These are phyloP conservation scores for Rhopalosiphum padi DNA, from an alignment of 1,140 invertebrate species.

Conservation along the genomic window DNA sequence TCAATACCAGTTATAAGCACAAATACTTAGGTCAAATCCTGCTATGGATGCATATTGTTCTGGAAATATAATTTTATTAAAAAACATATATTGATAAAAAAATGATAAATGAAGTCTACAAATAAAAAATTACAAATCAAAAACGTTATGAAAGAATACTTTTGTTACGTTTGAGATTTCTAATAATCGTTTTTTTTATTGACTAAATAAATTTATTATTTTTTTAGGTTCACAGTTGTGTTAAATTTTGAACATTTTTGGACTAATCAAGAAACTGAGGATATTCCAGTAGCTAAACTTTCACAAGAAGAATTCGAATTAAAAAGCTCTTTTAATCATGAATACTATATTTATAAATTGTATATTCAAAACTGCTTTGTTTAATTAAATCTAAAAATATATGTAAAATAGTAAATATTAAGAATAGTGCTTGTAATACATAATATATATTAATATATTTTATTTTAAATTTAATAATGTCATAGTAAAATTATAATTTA, in stretches of 20 bases:
- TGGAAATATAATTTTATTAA: neutral
- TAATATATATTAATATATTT: neutral
- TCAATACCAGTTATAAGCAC: too few species aligned
- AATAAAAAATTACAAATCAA: neutral
- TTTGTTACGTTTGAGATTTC: neutral
- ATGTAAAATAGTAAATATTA: neutral
- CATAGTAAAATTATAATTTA: neutral
- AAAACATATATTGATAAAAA: neutral
- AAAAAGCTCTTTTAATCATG: conserved; percentile 10
- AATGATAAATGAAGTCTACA: neutral
- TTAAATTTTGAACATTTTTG: conserved; percentile 25
- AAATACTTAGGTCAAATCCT: neutral
- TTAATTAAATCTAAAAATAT: neutral
- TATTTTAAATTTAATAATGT: neutral
- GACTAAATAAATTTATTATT: neutral
- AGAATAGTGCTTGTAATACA: neutral
- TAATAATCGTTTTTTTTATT: neutral
- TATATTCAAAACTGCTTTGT: conserved; percentile 11
- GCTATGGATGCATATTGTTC: neutral
- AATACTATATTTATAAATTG: conserved; percentile 22
- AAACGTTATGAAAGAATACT: neutral
- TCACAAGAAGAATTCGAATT: neutral
- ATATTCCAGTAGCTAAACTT: neutral
- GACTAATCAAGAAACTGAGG: conserved; percentile 26
- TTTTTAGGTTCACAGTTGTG: conserved; percentile 33